Percentiles rank a stretch among this genome's conserved stretches.
These are phyloP conservation scores for Podotricha telesiphe DNA, from an alignment of 2,888 invertebrate genomes.

Conservation along the genomic window DNA sequence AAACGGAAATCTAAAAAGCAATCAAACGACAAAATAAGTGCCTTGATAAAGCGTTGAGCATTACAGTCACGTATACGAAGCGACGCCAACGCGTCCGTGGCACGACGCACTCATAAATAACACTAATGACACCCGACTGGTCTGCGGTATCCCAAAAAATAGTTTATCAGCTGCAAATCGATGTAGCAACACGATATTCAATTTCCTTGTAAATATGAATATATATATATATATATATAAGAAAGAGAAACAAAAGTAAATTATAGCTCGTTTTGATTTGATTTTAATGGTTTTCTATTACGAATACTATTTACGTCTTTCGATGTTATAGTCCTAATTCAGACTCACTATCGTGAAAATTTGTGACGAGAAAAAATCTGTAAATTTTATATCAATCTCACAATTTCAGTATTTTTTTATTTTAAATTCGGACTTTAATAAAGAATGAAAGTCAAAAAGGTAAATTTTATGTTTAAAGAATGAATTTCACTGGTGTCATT, in stretches of 20 bases:
- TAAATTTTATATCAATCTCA: no score
- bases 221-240: background rate
- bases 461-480: no score
- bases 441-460: no score
- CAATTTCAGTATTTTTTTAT: no score
- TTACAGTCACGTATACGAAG: slow-evolving; percentile 48
- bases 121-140: slow-evolving; percentile 78
- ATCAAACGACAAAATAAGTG: slow-evolving; percentile 26
- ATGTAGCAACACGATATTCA: slow-evolving; percentile 25
- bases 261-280: no score
- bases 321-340: no score
- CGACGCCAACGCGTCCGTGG: slow-evolving; percentile 44
- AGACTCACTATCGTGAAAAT: no score
- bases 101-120: slow-evolving; percentile 76
- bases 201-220: slow-evolving; percentile 9
- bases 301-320: no score
- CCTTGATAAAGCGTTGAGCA: slow-evolving; percentile 38
- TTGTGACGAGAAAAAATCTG: no score
- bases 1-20: slow-evolving; percentile 36
- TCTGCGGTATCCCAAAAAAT: slow-evolving; percentile 39
- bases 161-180: slow-evolving; percentile 36
- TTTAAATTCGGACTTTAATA: no score
- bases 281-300: no score
- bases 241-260: background rate
- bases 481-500: no score